Percentiles rank a stretch among this genome's conserved stretches.
These are phyloP conservation scores for Macroglossus sobrinus DNA, from an alignment of 2,113 vertebrate genomes.

Conservation along the genomic window DNA sequence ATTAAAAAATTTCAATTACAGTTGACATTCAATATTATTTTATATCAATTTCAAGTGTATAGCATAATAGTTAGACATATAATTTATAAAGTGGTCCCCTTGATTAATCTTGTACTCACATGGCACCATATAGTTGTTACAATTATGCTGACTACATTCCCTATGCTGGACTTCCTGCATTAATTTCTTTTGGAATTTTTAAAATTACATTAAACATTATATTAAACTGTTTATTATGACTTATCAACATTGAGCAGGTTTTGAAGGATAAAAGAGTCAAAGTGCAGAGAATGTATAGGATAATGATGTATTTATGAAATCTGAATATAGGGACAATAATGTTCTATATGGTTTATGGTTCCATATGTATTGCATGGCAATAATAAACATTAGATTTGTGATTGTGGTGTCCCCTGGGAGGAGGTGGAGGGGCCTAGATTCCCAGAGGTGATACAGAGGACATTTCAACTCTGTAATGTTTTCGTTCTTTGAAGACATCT, in stretches of 20 bases:
- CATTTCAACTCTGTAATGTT: background rate
- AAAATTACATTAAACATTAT: background rate
- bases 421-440: background rate
- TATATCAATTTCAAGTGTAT: too few relatives aligned
- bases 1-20: too few relatives aligned
- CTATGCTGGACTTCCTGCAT: background rate
- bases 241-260: background rate
- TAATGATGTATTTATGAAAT: background rate
- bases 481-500: background rate
- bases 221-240: background rate
- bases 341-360: background rate
- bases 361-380: background rate
- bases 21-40: too few relatives aligned
- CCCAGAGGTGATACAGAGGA: background rate
- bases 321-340: background rate
- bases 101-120: too few relatives aligned
- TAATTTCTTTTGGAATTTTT: background rate
- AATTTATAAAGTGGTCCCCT: too few relatives aligned
- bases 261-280: background rate
- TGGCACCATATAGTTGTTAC: too few relatives aligned
- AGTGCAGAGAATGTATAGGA: background rate
- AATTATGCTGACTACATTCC: too few relatives aligned
- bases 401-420: background rate
- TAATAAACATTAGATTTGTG: background rate
- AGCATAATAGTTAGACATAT: too few relatives aligned